Conservation (phyloP, 2,888 invertebrate genomes). For the Prenolepis imparis region DNA sequence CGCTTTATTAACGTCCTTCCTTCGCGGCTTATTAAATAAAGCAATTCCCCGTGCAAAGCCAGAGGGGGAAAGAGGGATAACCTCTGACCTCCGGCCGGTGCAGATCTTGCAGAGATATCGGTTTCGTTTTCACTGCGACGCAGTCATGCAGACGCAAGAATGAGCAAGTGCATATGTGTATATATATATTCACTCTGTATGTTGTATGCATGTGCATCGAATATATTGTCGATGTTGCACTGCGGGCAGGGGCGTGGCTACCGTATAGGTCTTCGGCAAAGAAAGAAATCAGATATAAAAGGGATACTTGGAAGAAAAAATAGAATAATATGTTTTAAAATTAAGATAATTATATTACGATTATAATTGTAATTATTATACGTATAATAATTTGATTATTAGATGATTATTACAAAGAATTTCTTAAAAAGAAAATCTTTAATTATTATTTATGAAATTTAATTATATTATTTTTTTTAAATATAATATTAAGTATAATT, state of each 20-base stretch:
- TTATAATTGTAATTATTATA: background rate
- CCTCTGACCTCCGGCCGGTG: constrained; percentile 74
- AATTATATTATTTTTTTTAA: no score
- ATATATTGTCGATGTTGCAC: constrained; percentile 57
- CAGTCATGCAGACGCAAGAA: constrained; percentile 38
- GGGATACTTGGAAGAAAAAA: background rate
- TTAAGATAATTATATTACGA: constrained; percentile 2
- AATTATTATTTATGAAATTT: no score
- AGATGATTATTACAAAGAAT: no score
- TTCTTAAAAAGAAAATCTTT: no score
- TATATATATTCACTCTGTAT: background rate
- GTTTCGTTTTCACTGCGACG: constrained; percentile 78
- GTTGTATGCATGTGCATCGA: constrained; percentile 9
- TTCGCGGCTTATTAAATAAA: constrained; percentile 84
- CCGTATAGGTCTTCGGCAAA: constrained; percentile 41
- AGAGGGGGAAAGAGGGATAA: constrained; percentile 60
- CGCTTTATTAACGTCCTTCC: constrained; percentile 82
- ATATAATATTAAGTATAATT: constrained; percentile 7
- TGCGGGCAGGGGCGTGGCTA: constrained; percentile 64
- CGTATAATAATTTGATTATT: constrained; percentile 5
- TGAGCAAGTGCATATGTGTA: constrained; percentile 22
- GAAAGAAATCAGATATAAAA: background rate
- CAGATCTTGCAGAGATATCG: constrained; percentile 80
- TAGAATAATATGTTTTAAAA: background rate
- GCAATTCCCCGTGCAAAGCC: constrained; percentile 81